Percentiles rank a stretch among this genome's conserved stretches.
These are phyloP conservation scores for Aproaerema taeniolella DNA, from an alignment of 2,888 invertebrate species.

Conservation along the genomic window DNA sequence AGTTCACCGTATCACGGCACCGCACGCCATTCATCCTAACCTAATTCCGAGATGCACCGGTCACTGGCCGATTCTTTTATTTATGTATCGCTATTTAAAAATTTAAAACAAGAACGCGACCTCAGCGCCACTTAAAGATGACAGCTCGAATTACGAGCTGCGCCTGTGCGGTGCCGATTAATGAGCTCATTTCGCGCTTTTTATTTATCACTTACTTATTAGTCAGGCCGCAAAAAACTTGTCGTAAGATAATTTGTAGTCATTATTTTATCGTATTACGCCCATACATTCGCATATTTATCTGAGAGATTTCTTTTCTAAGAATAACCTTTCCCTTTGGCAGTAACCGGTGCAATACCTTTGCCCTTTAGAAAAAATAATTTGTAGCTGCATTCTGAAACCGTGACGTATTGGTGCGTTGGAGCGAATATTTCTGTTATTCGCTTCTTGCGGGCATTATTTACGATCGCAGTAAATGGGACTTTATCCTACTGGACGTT, in stretches of 20 bases:
- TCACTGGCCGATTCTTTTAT: conserved; percentile 24
- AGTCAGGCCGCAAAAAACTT: conserved; percentile 35
- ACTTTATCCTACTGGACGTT: conserved; percentile 20
- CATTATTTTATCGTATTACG: conserved; percentile 24
- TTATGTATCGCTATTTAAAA: conserved; percentile 38
- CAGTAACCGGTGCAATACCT: background rate
- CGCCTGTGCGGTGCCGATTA: conserved; percentile 46
- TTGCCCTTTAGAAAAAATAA: conserved; percentile 5
- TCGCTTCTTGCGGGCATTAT: conserved; percentile 3
- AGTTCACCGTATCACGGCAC: conserved; percentile 22
- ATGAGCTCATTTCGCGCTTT: conserved; percentile 64
- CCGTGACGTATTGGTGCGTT: conserved; percentile 5
- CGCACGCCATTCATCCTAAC: conserved; percentile 33
- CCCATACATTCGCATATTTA: conserved; percentile 3
- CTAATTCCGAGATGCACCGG: conserved; percentile 31
- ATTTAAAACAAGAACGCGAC: conserved; percentile 33
- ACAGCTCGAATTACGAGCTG: conserved; percentile 55
- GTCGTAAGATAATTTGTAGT: conserved; percentile 32
- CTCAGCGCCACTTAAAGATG: conserved; percentile 49
- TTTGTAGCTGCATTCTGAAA: background rate
- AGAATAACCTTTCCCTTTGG: conserved; percentile 6
- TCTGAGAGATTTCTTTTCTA: background rate
- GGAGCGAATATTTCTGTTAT: conserved; percentile 9
- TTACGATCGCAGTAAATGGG: conserved; percentile 13
- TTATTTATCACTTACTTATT: conserved; percentile 59